These are phyloP conservation scores for Agraylea sexmaculata DNA, from an alignment of 1,140 invertebrate species.

Conservation along the genomic window DNA sequence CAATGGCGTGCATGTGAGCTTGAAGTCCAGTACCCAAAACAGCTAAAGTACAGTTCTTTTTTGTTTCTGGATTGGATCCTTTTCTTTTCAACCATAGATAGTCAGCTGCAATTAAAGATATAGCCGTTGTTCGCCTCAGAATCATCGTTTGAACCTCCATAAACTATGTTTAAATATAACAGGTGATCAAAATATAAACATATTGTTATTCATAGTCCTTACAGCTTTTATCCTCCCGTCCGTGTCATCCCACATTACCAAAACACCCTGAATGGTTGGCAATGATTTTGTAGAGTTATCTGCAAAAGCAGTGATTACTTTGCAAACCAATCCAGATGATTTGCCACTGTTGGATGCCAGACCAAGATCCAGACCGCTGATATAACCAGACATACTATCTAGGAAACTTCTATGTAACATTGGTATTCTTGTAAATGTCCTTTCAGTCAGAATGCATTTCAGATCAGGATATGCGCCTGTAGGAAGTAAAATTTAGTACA, in stretches of 20 bases:
- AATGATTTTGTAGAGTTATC: conserved; percentile 25
- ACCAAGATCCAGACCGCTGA: conserved; percentile 21
- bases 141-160: conserved; percentile 43
- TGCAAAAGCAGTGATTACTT: conserved; percentile 30
- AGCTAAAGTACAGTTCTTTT: conserved; percentile 30
- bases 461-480: conserved; percentile 5
- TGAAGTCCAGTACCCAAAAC: conserved; percentile 45
- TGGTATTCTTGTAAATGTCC: conserved; percentile 20
- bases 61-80: not conserved
- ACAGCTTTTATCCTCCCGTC: conserved; percentile 28
- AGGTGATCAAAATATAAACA: not conserved
- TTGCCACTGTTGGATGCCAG: conserved; percentile 4
- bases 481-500: too few species aligned
- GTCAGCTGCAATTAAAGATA: conserved; percentile 44
- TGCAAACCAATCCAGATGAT: conserved; percentile 27
- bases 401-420: conserved; percentile 20
- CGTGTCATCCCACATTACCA: conserved; percentile 29
- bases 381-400: conserved; percentile 31
- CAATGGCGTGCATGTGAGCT: conserved; percentile 39
- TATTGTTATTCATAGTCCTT: conserved; percentile 10
- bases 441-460: conserved; percentile 16
- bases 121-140: conserved; percentile 43
- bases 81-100: conserved; percentile 23
- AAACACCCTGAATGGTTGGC: conserved; percentile 27
- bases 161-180: conserved; percentile 25